Evolutionary conservation across 2,797 vertebrate genomes (phyloP).

Genomic region (Enteromius viviparus): DNA sequence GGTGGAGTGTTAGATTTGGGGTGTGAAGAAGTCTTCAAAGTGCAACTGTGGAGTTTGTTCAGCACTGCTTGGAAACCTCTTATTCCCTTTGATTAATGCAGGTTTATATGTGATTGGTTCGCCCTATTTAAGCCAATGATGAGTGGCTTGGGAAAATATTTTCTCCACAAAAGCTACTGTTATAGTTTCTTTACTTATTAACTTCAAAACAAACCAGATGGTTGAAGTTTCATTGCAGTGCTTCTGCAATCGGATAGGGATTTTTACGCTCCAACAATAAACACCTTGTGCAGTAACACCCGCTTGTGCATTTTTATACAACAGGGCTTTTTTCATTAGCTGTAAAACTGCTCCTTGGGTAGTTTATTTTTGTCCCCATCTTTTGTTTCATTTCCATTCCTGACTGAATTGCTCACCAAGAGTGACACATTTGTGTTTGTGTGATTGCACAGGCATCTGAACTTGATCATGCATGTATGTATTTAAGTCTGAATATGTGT

Average conservation of each 20-base stretch:
- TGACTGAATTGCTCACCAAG: background rate
- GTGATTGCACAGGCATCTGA: slow-evolving; percentile 18
- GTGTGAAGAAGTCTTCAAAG: slow-evolving; percentile 47
- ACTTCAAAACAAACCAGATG: background rate
- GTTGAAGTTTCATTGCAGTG: background rate
- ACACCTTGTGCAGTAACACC: background rate
- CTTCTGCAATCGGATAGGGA: background rate
- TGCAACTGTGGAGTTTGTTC: slow-evolving; percentile 7
- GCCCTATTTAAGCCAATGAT: background rate
- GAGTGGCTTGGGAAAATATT: background rate
- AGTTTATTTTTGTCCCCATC: background rate
- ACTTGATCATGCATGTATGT: slow-evolving; percentile 14
- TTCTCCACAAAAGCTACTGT: background rate
- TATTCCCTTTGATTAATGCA: slow-evolving; percentile 17
- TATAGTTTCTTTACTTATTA: background rate
- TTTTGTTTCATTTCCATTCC: background rate
- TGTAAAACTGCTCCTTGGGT: background rate
- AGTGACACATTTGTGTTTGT: background rate
- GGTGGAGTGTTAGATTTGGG: slow-evolving; percentile 41
- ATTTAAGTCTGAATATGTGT: slow-evolving; percentile 34
- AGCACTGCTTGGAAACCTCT: background rate
- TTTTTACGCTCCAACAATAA: background rate
- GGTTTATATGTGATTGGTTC: background rate
- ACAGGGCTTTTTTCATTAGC: background rate
- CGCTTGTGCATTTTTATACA: background rate